phyloP scores from a whole-genome alignment of 23 tunicate genomes.

The Ciona savignyi region DNA sequence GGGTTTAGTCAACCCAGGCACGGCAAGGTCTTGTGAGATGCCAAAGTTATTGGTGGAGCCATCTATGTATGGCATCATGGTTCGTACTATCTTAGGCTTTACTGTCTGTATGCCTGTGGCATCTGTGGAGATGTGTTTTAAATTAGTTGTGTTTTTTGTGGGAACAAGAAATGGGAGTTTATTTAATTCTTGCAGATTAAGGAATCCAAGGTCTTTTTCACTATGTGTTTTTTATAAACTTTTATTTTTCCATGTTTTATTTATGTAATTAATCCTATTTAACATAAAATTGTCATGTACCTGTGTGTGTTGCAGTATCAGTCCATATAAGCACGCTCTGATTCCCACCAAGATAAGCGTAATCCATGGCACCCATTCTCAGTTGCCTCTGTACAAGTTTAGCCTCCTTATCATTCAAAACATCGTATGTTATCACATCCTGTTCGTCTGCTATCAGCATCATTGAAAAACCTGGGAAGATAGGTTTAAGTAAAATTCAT shows the following conservation, averaged over 20 bases:
- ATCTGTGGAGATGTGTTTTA: conserved; percentile 14
- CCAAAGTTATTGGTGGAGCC: conserved; percentile 35
- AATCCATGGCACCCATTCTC: conserved; percentile 41
- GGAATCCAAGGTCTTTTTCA: no score
- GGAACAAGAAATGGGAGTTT: not conserved
- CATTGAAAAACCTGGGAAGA: conserved; percentile 26
- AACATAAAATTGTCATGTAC: conserved; percentile 3
- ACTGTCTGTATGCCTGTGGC: conserved; percentile 18
- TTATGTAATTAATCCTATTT: no score
- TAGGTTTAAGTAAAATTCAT: no score
- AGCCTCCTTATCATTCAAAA: conserved; percentile 30
- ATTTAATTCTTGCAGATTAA: no score
- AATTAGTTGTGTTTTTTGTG: no score
- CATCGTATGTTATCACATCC: conserved; percentile 41
- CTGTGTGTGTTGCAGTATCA: conserved; percentile 50
- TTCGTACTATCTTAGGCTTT: conserved; percentile 34
- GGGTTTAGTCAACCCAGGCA: conserved; percentile 35
- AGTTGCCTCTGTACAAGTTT: conserved; percentile 31
- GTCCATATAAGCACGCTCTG: conserved; percentile 68
- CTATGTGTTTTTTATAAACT: no score
- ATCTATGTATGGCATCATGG: conserved; percentile 38
- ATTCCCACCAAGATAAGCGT: conserved; percentile 29
- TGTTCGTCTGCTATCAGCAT: conserved; percentile 42
- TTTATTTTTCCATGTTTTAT: no score
- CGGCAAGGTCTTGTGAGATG: conserved; percentile 45